Conservation (phyloP, 2,888 invertebrate genomes). For the Heliconius sara region DNA sequence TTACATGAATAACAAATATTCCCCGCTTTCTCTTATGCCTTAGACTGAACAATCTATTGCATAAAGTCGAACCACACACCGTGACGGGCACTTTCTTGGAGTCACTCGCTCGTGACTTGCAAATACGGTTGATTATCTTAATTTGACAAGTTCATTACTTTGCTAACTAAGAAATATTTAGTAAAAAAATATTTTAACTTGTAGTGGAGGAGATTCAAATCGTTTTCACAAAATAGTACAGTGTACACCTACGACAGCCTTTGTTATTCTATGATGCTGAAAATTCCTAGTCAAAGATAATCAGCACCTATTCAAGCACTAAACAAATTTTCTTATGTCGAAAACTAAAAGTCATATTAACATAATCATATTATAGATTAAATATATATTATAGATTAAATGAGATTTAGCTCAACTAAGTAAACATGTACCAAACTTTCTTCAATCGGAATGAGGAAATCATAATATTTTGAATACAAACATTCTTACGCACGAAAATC, state of each 20-base stretch:
- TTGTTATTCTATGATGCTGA: background rate
- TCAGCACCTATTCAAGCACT: too few species aligned
- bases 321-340: too few species aligned
- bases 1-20: background rate
- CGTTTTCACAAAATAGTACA: background rate
- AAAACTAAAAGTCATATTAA: background rate
- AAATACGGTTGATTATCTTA: conserved; percentile 46
- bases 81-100: conserved; percentile 66
- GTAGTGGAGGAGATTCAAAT: background rate
- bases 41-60: conserved; percentile 50
- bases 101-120: conserved; percentile 50
- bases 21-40: conserved; percentile 38
- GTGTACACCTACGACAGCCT: background rate
- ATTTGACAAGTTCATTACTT: conserved; percentile 39
- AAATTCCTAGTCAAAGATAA: too few species aligned
- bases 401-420: too few species aligned
- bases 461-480: background rate
- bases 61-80: conserved; percentile 60
- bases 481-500: background rate
- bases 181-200: background rate
- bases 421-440: background rate
- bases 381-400: too few species aligned
- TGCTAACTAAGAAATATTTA: background rate
- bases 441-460: background rate
- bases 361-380: background rate